A percentile compares a stretch with the other conserved stretches of the same genome.
phyloP scores from a whole-genome alignment of 1,140 invertebrate species.

The Alviniconcha marisindica region DNA sequence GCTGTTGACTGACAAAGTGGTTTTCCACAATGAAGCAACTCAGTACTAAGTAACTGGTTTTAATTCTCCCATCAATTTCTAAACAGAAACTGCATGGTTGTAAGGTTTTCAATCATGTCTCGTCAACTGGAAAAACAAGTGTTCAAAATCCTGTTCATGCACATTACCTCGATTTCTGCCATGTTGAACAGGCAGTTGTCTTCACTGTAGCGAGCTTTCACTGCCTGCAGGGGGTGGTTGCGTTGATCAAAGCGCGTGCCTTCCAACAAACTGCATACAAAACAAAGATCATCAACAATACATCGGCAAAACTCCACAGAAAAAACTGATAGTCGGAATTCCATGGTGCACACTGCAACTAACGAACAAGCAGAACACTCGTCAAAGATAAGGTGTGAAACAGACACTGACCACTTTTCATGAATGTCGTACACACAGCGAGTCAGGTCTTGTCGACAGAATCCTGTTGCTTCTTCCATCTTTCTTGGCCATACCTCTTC shows the following conservation, averaged over 20 bases:
- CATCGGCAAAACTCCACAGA: not conserved
- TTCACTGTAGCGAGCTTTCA: constrained; percentile 71
- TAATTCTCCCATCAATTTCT: not conserved
- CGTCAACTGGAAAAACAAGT: not conserved
- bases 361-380: not conserved
- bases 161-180: constrained; percentile 63
- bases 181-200: constrained; percentile 63
- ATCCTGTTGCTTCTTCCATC: constrained; percentile 69
- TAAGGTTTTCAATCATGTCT: not conserved
- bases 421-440: constrained; percentile 70
- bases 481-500: constrained; percentile 65
- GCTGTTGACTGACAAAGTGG: too few relatives aligned
- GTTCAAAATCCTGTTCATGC: not conserved
- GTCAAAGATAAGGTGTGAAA: not conserved
- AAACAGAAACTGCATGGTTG: too few relatives aligned
- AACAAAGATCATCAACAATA: constrained; percentile 14
- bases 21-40: too few relatives aligned
- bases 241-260: constrained; percentile 70
- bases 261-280: constrained; percentile 68
- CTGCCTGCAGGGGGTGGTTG: constrained; percentile 69
- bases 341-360: not conserved
- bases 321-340: not conserved
- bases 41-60: not conserved
- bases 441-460: constrained; percentile 65
- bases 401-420: constrained; percentile 71